Percentiles rank a stretch among this genome's conserved stretches.
These are phyloP conservation scores for Bombyx mori DNA, from an alignment of 1,140 invertebrate species.

Conservation along the genomic window ASM3026992v2 NC_085122.1:6241001-6241500, in stretches of 20 bases:
- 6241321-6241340: conserved; percentile 84
- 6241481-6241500: conserved; percentile 27
- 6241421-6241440: no score
- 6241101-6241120: no score
- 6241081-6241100: no score
- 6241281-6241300: conserved; percentile 84
- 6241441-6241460: no score
- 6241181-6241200: no score
- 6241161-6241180: no score
- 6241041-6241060: not conserved
- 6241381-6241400: conserved; percentile 80
- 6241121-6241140: no score
- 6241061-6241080: not conserved
- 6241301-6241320: conserved; percentile 82
- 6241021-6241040: conserved; percentile 67
- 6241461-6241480: no score
- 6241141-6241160: no score
- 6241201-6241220: no score
- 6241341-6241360: conserved; percentile 83
- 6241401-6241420: conserved; percentile 26
- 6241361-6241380: conserved; percentile 79
- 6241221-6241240: not conserved
- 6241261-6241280: conserved; percentile 84
- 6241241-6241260: conserved; percentile 77
- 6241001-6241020: conserved; percentile 82